phyloP scores from a whole-genome alignment of 2,888 invertebrate species.

The Chalcosyrphus nemorum region DNA sequence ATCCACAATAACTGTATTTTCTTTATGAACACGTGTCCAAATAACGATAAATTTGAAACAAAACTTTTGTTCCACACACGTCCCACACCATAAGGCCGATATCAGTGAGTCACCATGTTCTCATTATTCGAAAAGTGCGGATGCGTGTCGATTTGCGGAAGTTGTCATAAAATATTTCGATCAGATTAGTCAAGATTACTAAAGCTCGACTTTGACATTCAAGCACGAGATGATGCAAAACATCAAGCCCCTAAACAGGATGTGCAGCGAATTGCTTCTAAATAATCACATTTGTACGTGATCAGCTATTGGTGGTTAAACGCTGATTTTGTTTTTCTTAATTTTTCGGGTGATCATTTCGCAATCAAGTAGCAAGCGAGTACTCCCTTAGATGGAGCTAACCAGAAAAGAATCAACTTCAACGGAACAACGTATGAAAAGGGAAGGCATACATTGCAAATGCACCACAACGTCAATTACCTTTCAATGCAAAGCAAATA shows the following conservation, averaged over 20 bases:
- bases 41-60: background rate
- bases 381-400: constrained; percentile 32
- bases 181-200: constrained; percentile 25
- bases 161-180: constrained; percentile 38
- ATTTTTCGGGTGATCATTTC: constrained; percentile 27
- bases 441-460: constrained; percentile 25
- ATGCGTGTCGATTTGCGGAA: background rate
- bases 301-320: constrained; percentile 28
- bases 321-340: background rate
- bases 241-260: too few species aligned
- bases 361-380: constrained; percentile 34
- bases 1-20: constrained; percentile 26
- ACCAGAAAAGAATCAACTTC: constrained; percentile 38
- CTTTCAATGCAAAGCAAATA: constrained; percentile 48
- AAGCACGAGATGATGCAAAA: constrained; percentile 29
- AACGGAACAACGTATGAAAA: constrained; percentile 5
- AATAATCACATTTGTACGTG: constrained; percentile 44
- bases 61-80: constrained; percentile 32
- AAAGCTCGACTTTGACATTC: constrained; percentile 45
- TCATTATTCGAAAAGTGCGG: background rate
- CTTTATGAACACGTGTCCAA: constrained; percentile 28
- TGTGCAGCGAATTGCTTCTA: too few species aligned
- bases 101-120: too few species aligned
- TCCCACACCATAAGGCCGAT: constrained; percentile 1
- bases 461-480: constrained; percentile 58